A percentile compares a stretch with the other conserved stretches of the same genome.
Conservation (phyloP, 1,140 invertebrate species). For the Caenorhabditis elegans region DNA sequence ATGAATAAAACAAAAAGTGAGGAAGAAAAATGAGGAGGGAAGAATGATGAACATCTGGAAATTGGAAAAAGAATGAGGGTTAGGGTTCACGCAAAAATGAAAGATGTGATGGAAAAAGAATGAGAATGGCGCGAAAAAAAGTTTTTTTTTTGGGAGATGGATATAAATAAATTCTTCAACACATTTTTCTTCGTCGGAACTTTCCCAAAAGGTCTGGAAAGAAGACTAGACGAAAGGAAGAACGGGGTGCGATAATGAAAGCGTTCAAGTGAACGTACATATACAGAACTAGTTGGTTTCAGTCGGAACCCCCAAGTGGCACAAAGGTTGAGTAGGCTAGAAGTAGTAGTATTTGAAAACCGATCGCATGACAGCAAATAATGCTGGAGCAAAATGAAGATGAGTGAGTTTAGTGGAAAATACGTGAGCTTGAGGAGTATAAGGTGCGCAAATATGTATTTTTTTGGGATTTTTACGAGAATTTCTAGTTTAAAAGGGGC, state of each 20-base stretch:
- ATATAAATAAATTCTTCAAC: conserved; percentile 7
- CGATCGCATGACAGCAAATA: conserved; percentile 16
- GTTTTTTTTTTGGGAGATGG: neutral
- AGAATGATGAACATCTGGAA: conserved; percentile 15
- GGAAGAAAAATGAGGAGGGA: neutral
- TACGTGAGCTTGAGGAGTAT: no score
- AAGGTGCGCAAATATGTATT: no score
- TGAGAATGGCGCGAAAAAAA: no score
- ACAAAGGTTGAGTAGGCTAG: neutral
- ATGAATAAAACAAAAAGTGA: neutral
- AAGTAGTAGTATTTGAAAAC: conserved; percentile 14
- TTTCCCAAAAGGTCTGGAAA: neutral
- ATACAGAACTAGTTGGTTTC: neutral
- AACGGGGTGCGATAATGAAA: neutral
- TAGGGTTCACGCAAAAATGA: neutral
- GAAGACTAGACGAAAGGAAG: neutral
- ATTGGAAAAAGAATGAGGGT: neutral
- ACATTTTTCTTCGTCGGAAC: neutral
- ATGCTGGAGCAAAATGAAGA: neutral
- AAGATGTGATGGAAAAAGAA: neutral
- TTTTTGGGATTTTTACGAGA: no score
- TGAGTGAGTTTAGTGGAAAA: neutral
- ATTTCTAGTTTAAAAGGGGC: no score
- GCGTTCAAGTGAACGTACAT: neutral
- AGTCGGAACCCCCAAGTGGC: neutral